phyloP scores from a whole-genome alignment of 2,113 vertebrate genomes.

The Alaudala cheleensis region DNA sequence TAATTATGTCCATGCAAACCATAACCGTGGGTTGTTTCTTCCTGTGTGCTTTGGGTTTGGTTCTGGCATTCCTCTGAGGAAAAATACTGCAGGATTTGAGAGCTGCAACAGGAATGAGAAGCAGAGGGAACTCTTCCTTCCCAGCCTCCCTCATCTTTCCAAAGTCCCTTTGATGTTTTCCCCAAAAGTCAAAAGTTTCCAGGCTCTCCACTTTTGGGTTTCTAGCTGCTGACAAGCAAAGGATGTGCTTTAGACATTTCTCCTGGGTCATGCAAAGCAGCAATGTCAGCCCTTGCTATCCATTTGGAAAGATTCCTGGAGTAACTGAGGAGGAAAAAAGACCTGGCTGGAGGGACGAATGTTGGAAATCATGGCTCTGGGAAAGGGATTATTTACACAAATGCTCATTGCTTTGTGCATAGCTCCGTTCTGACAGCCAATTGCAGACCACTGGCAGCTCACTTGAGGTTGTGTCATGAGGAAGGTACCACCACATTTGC shows the following conservation, averaged over 20 bases:
- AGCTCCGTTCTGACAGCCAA: background rate
- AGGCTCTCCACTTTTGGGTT: background rate
- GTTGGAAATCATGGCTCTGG: background rate
- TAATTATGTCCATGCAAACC: background rate
- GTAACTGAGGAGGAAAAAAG: background rate
- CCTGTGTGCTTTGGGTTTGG: background rate
- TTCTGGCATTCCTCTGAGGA: conserved; percentile 1
- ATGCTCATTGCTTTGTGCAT: background rate
- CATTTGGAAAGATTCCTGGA: background rate
- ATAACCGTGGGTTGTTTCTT: background rate
- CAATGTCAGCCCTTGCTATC: background rate
- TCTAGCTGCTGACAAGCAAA: background rate
- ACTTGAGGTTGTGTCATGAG: background rate
- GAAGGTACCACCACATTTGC: rapidly evolving
- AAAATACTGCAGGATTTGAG: background rate
- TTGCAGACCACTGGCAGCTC: background rate
- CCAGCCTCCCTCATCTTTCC: background rate
- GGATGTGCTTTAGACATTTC: background rate
- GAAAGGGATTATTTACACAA: background rate
- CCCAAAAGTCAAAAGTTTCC: conserved; percentile 8
- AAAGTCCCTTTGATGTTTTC: background rate
- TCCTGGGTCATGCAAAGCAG: background rate
- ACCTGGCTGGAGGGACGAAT: background rate
- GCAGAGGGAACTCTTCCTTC: background rate
- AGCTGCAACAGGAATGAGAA: background rate